Evolutionary conservation across 2,797 vertebrate genomes (phyloP), one percentile per base, ranked within the genome.

Genomic region (Etheostoma nigrum): DNA sequence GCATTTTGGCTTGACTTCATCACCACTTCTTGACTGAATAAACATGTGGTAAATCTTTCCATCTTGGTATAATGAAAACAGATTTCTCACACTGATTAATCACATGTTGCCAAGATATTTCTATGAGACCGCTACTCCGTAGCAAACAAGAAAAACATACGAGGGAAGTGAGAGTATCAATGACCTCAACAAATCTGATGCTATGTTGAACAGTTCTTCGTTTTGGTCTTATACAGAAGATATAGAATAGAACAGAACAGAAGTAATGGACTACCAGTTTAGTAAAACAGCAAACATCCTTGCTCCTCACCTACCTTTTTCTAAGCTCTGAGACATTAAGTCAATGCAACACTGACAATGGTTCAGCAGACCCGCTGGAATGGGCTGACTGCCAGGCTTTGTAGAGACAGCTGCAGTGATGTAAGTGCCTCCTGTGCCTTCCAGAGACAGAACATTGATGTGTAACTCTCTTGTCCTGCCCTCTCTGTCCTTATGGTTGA

Each of bases 1-100:
- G 62, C 53, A 68, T 80, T 68, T 73, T 48, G 67, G 30, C 19
- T 62, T 23, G 25, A 63, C 49, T 36, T 82, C 59, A 83, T 83
- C 69, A 63, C n/a, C 47, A 49, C 48, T 52, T 79, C 42, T 71
- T 55, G 52, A 76, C 58, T 71, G 19, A 74, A 79, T 62, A 68
- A 65, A 76, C 58, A 49, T 27, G 54, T 25, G 19, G 27, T 25
- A 45, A 66, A 57, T 71, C 21, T 25, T 68, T 68, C 64, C 36
- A 44, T 72, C 25, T 51, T 21, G 15, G 45, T 73, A 74, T 69
- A 72, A 78, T 72, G 36, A 76, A 69, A 72, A 72, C 61, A 58
- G 30, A 40, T 21, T 61, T 67, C 30, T 61, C 1, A 19, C 13
- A 15, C n/a, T 62, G 70, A 75, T 72, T 76, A 61, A 68, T 66